Evolutionary conservation across 2,797 vertebrate genomes (phyloP).

Genomic region (Heterohyrax brucei): DNA sequence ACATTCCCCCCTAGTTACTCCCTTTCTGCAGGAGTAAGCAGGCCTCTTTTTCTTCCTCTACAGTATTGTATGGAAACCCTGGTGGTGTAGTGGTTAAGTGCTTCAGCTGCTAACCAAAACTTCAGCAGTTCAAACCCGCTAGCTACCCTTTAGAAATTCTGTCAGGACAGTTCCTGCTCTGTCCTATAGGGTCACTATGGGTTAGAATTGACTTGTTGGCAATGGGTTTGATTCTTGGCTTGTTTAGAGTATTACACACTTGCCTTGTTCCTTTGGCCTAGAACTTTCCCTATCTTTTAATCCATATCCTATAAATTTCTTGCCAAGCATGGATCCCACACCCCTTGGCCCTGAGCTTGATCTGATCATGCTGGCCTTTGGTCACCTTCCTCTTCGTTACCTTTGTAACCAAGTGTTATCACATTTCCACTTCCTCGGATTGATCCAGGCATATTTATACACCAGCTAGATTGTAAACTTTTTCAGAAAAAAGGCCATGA

Average conservation of each 20-base stretch:
- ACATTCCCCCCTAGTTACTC: neutral
- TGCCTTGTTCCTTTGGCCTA: neutral
- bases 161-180: no score
- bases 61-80: neutral
- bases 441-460: neutral
- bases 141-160: no score
- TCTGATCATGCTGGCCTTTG: neutral
- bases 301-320: neutral
- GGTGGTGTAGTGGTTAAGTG: no score
- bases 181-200: no score
- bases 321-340: no score
- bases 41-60: neutral
- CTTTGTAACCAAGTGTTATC: neutral
- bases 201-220: no score
- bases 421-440: neutral
- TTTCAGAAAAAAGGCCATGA: neutral
- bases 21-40: neutral
- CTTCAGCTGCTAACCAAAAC: no score
- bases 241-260: neutral
- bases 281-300: neutral
- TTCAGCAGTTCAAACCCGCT: no score
- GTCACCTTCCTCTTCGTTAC: neutral
- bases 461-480: neutral
- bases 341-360: rapidly evolving
- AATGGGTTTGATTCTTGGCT: no score